Percentiles rank a stretch among this genome's conserved stretches.
Evolutionary conservation across 2,113 vertebrate species (phyloP).

Genomic region (Heptranchias perlo): DNA sequence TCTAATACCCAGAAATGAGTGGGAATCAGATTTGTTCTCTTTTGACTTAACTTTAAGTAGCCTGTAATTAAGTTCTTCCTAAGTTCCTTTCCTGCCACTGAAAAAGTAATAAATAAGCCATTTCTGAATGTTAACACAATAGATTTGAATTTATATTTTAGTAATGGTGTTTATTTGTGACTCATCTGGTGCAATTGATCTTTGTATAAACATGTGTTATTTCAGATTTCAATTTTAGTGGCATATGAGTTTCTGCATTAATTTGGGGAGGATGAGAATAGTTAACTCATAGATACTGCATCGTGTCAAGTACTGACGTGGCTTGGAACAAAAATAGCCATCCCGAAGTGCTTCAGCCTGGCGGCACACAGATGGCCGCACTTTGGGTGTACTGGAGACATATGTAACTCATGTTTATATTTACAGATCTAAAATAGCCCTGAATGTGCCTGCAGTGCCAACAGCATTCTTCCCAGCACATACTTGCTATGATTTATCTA

Average conservation of each 20-base stretch:
- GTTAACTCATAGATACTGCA: background rate
- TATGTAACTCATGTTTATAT: background rate
- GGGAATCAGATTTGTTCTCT: background rate
- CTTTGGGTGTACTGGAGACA: background rate
- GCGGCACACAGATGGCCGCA: background rate
- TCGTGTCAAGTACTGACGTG: background rate
- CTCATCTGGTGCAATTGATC: background rate
- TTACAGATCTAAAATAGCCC: background rate
- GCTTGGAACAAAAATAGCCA: conserved; percentile 4
- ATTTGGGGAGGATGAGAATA: background rate
- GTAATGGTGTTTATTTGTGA: background rate
- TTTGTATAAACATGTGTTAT: background rate
- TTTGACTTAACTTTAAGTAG: background rate
- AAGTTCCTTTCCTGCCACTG: background rate
- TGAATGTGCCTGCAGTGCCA: background rate
- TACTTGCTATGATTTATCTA: background rate
- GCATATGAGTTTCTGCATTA: background rate
- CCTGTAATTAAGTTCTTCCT: background rate
- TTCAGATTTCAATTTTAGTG: background rate
- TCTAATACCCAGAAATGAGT: background rate
- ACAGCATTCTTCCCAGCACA: background rate
- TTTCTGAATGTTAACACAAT: background rate
- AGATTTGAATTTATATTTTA: background rate
- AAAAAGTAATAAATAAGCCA: background rate
- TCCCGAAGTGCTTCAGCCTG: background rate